Base-by-base conservation (phyloP, 2,888 invertebrate species). In the Epistrophe grossulariae region DNA sequence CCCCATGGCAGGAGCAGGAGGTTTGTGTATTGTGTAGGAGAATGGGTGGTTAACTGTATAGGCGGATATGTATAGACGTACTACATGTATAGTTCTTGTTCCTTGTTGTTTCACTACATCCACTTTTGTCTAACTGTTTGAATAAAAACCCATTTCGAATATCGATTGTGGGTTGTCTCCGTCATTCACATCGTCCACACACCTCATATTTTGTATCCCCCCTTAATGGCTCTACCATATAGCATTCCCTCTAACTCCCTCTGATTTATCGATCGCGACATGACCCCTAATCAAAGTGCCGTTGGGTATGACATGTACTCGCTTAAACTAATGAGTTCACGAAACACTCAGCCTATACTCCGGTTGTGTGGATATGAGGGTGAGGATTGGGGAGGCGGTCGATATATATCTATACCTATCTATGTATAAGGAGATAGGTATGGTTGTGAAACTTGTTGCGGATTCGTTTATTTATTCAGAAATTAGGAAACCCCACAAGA, bases 1-100 rank as follows among this genome's bases (percentile, higher is more conserved):
- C 89, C 96, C 96, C 96, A 96, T 96, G 87, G 66, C 48, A 59
- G 9, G 45, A 64, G 84, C 91, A 91, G 57, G 70, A 66, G 6
- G 19, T 10, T 19, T 11, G 15, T 35, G 8, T 8, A 9, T 38
- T 59, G 59, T 19, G 2, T 52, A 13, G 24, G 28, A 15, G 52
- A 6, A 10, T 38, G 10, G 13, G 13, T 52, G 40, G 40, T 24
- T 19, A 19, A 60, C 57, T 35, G 17, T 19, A n/a, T 8, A 15
- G 28, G 64, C 31, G 45, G 64, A n/a, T 68, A 50, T 5, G 15
- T 19, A 5, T 11, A 55, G 24, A 38, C 35, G 17, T 59, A 6
- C 31, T 59, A 17, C 38, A 24, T 68, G 71, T 76, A 90, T 90
- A 92, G 90, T 91, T 90, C 90, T 88, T 87, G 88, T 88, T 83